Evolutionary conservation across 2,888 invertebrate genomes (phyloP), one percentile per base, ranked within the genome.

Genomic region (Amblyteles armatorius): DNA sequence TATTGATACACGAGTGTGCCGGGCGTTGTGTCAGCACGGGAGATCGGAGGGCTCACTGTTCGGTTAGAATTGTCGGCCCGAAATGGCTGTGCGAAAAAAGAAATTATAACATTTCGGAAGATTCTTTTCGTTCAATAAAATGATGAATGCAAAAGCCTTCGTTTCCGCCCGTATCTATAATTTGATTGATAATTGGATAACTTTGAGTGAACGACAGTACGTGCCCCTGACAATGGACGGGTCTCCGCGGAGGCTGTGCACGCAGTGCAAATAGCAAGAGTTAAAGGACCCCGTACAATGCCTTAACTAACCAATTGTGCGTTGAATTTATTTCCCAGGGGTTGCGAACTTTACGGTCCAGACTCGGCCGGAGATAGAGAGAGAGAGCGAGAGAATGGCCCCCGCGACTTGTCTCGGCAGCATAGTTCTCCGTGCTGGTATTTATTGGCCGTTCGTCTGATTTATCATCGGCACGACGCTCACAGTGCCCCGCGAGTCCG

Each of bases 251-350:
- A 33, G 22, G 11, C 36, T 22, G 67, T 11, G 36, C 76, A 52
- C 33, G 22, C 52, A 50, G 76, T 67, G 44, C 77, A 68, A 68
- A 40, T 65, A 73, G 77, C 74, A 29, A 63, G 60, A 63, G 60
- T 63, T 52, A 44, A 68, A 79, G 60, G 63, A 79, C 5, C 72
- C 52, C 76, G 57, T 79, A 83, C 85, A 85, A 82, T 79, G 82
- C 85, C 76, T 83, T 90, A 91, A 91, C 91, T 90, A 89, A 91
- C 90, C 90, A 88, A 91, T 92, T 89, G 89, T 88, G 86, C 88
- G 87, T 88, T 84, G 86, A 89, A 91, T 92, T 91, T 91, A 91
- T 91, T 89, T 87, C 78, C 60, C 72, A 65, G 73, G 82, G 78
- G 81, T 82, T 85, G 84, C 83, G 86, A 87, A 87, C 67, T 83